Evolutionary conservation across 2,888 invertebrate species (phyloP), one percentile per base, ranked within the genome.

Genomic region (Agyllia agylla): DNA sequence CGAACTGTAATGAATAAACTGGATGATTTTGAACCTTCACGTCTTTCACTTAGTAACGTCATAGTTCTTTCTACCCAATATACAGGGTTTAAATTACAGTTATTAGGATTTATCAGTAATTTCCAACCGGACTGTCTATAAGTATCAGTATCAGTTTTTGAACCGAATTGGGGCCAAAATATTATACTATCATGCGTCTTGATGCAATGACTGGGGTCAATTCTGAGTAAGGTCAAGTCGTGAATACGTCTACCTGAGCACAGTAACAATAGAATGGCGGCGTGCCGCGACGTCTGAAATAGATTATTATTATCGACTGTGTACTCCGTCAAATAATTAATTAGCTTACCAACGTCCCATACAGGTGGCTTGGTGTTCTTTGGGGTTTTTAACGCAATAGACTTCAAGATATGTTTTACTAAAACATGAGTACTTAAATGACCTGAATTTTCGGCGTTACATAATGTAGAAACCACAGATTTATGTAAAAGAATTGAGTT

Each of bases 391-490:
- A 80, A 73, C 17, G 88, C 24, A 70, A 88, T 88, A 15, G 88
- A 81, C 84, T 92, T 91, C 42, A 90, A 70, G n/a, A 93, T 78
- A 8, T 88, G 87, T 24, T 91, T 90, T 4, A 87, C 83, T 8
- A 92, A 64, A n/a, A 83, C 77, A 64, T 92, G 84, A 27, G 85
- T 84, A 73, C 87, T 88, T n/a, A 91, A 79, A 9, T 57, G 84
- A 20, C 78, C 57, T 13, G 82, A 57, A 2, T 9, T 11, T 2
- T 91, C 85, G 9, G 86, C 30, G 30, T 90, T 88, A 83, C 92
- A 92, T 4, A 92, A 79, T 2, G 92, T 92, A 6, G 91, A 86
- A 2, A 93, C 84, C 1, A 88, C n/a, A n/a, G n/a, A n/a, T n/a
- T n/a, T n/a, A n/a, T n/a, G n/a, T n/a, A n/a, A n/a, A n/a, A n/a